Evolutionary conservation across 2,113 vertebrate species (phyloP).

Genomic region (Anoplopoma fimbria): DNA sequence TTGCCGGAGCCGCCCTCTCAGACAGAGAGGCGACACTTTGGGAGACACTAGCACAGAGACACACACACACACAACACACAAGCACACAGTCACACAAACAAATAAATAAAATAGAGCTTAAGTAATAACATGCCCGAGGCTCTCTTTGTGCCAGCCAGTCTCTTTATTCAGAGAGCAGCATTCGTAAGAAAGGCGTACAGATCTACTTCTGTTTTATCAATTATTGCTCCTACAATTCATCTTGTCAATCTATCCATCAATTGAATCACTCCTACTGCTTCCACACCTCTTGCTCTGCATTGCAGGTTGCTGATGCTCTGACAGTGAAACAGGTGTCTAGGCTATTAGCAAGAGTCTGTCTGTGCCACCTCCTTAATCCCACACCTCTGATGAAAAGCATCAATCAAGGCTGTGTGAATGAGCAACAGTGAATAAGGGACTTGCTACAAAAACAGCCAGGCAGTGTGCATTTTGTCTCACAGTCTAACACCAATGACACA

Average conservation of each 20-base stretch:
- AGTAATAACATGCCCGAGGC: constrained; percentile 14
- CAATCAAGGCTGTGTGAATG: constrained; percentile 51
- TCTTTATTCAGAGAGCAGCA: constrained; percentile 27
- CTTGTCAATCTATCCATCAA: constrained; percentile 32
- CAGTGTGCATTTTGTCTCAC: background rate
- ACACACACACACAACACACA: constrained; percentile 25
- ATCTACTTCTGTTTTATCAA: constrained; percentile 16
- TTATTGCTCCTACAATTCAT: constrained; percentile 8
- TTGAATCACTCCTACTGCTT: constrained; percentile 39
- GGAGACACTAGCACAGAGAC: constrained; percentile 24
- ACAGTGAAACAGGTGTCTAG: constrained; percentile 64
- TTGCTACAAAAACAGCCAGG: constrained; percentile 8
- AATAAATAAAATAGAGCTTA: constrained; percentile 37
- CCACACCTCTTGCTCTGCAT: constrained; percentile 38
- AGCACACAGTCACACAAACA: constrained; percentile 32
- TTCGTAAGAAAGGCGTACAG: constrained; percentile 21
- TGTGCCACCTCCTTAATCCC: constrained; percentile 52
- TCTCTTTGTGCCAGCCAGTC: constrained; percentile 9
- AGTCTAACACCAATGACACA: constrained; percentile 5
- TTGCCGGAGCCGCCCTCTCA: constrained; percentile 42
- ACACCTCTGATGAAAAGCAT: constrained; percentile 50
- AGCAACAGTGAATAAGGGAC: constrained; percentile 24
- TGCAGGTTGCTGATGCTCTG: constrained; percentile 46
- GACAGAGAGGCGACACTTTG: constrained; percentile 33
- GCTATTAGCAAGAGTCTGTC: constrained; percentile 49